Evolutionary conservation across 1,140 invertebrate species (phyloP), one percentile per base, ranked within the genome.

Genomic region (Monomorium pharaonis): DNA sequence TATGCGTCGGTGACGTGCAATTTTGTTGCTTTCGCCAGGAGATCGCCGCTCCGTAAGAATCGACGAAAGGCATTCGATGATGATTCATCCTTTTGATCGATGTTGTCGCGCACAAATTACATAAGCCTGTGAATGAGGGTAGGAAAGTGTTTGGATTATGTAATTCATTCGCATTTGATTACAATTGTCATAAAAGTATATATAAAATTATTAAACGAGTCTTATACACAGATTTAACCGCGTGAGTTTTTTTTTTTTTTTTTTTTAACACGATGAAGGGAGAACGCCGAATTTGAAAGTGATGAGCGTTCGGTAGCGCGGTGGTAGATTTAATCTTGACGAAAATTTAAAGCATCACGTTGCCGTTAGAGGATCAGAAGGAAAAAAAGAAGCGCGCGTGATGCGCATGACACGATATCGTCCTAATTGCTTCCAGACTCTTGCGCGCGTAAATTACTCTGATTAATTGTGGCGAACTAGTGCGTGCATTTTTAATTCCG

Each of bases 1-100:
- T 86, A 88, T 83, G 83, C 72, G 62, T 58, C 56, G 65, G 76
- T 77, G 90, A 89, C 83, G 75, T 90, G 86, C 88, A 89, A 85
- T 90, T 91, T 91, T 84, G 49, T 74, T 85, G 74, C 83, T 88
- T 89, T 90, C 81, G 76, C 84, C 70, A 49, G 74, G 81, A 90
- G 89, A 90, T 89, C 77, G 89, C 78, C 85, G 74, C 88, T 70
- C 69, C 67, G 65, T 75, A 74, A 63, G 65, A 76, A 80, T 78
- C 51, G 70, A 86, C 60, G 77, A 84, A 54, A 60, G 58, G 49
- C 44, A 42, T 58, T 88, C 75, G 65, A 27, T 51, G 49, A 30
- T 74, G 56, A 56, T 67, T 89, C 30, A 67, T 37, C 44, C n/a
- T 51, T 51, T 7, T 60, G 78, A 88, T 84, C 62, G 62, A 76